A percentile compares a stretch with the other conserved stretches of the same genome.
phyloP scores from a whole-genome alignment of 2,888 invertebrate species.

The Dynastes maya region DNA sequence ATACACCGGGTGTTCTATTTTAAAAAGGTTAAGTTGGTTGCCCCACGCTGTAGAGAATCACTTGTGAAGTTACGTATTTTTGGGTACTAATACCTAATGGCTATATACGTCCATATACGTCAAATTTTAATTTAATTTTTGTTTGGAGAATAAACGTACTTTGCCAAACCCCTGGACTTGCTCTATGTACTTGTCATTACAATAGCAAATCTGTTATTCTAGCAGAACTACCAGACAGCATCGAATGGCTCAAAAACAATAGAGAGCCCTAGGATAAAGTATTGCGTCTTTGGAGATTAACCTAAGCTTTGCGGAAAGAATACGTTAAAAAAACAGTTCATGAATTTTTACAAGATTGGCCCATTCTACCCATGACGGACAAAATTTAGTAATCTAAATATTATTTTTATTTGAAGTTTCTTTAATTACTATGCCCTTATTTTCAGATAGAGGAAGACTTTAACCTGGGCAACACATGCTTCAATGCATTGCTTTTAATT shows the following conservation, averaged over 20 bases:
- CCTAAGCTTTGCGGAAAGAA: not conserved
- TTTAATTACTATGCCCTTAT: too few relatives aligned
- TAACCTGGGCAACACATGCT: too few relatives aligned
- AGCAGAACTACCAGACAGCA: slow-evolving; percentile 14
- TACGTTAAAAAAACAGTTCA: not conserved
- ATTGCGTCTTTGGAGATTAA: not conserved
- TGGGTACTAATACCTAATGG: not conserved
- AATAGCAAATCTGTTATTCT: not conserved
- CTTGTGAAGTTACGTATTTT: not conserved
- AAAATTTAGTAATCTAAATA: too few relatives aligned
- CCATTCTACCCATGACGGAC: not conserved
- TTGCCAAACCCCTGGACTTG: not conserved
- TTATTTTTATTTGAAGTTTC: too few relatives aligned
- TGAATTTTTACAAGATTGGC: slow-evolving; percentile 13
- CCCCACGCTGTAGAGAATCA: not conserved
- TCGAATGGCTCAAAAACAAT: slow-evolving; percentile 7
- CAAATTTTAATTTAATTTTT: not conserved
- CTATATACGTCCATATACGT: not conserved
- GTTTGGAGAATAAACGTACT: not conserved
- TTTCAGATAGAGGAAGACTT: too few relatives aligned
- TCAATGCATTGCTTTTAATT: too few relatives aligned
- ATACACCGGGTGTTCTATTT: not conserved
- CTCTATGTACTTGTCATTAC: not conserved
- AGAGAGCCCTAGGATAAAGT: slow-evolving; percentile 10
- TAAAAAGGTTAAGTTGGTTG: not conserved